Evolutionary conservation across 2,888 invertebrate species (phyloP).

Genomic region (Tanypteryx hageni): DNA sequence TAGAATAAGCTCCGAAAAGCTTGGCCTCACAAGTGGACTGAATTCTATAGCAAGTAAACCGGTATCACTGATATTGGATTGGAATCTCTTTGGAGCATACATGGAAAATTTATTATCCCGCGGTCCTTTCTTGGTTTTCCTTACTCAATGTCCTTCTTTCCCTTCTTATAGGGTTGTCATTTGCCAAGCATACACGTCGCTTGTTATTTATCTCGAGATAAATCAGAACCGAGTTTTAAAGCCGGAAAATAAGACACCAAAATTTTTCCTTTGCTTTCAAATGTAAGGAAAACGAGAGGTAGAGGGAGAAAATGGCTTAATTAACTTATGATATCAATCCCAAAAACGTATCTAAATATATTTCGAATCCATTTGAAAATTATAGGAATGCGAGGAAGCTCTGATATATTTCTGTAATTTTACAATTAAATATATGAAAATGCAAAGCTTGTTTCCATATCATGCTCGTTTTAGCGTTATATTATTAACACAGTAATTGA

Average conservation of each 20-base stretch:
- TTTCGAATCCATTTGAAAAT: no score
- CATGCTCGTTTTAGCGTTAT: no score
- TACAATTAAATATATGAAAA: no score
- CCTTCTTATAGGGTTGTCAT: neutral
- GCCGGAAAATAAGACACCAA: neutral
- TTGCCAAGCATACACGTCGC: neutral
- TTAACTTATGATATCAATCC: no score
- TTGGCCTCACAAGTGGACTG: conserved; percentile 23
- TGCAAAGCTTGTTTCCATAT: no score
- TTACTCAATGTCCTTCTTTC: neutral
- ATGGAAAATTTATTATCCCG: neutral
- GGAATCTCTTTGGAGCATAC: conserved; percentile 14
- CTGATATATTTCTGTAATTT: no score
- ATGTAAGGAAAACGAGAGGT: no score
- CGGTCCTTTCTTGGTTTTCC: neutral
- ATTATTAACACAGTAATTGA: no score
- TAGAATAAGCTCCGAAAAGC: neutral
- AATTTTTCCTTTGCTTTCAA: no score
- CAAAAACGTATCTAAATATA: no score
- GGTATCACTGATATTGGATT: conserved; percentile 12
- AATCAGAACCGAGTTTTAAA: neutral
- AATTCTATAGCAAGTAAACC: neutral
- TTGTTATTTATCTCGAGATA: neutral
- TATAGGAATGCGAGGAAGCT: no score
- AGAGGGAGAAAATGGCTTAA: no score